Evolutionary conservation across 2,113 vertebrate species (phyloP).

Genomic region (Ochotona princeps): DNA sequence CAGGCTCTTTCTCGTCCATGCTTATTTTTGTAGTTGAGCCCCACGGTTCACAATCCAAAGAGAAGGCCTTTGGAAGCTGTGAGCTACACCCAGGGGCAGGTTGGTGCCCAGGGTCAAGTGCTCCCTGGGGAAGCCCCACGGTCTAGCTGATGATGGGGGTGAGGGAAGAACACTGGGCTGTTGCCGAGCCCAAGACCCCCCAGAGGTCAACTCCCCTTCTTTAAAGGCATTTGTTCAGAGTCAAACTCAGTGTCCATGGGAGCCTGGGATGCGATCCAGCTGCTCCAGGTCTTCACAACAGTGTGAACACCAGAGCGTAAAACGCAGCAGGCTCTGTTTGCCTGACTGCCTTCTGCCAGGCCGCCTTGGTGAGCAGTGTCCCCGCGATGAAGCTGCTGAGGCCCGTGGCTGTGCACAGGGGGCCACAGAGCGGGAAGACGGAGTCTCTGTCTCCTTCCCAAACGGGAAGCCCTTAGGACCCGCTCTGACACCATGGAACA

Average conservation of each 20-base stretch:
- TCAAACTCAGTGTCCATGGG: background rate
- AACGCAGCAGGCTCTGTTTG: background rate
- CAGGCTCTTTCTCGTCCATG: background rate
- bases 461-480: background rate
- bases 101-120: too few species aligned
- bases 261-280: background rate
- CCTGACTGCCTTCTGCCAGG: background rate
- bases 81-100: background rate
- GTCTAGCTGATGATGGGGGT: background rate
- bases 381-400: background rate
- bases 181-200: background rate
- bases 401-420: background rate
- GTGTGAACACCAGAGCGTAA: background rate
- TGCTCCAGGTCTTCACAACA: background rate
- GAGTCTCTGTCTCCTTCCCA: background rate
- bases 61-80: background rate
- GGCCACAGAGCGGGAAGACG: background rate
- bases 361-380: background rate
- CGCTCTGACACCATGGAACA: background rate
- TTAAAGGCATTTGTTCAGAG: constrained; percentile 7
- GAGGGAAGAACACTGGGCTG: background rate
- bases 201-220: background rate
- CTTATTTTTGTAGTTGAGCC: background rate
- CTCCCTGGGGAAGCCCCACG: too few species aligned
- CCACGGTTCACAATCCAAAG: background rate